These are phyloP conservation scores for Parambassis ranga DNA, from an alignment of 2,797 vertebrate species.

Conservation along the genomic window DNA sequence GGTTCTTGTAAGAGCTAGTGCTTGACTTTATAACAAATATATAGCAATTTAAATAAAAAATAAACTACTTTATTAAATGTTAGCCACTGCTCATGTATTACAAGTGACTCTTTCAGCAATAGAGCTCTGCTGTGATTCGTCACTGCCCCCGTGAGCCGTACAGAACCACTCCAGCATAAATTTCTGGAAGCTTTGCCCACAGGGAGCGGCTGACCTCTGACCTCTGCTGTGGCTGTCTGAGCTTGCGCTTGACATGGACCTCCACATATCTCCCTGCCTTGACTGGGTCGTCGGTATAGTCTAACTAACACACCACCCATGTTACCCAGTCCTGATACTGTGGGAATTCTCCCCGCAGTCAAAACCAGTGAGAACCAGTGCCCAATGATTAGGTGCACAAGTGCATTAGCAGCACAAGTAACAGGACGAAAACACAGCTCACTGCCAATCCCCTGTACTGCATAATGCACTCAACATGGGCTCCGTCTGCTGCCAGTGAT, in stretches of 20 bases:
- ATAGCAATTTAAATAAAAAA: too few relatives aligned
- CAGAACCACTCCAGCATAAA: slow-evolving; percentile 18
- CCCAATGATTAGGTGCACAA: neutral
- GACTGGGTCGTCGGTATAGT: slow-evolving; percentile 52
- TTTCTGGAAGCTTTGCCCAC: slow-evolving; percentile 15
- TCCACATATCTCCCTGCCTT: slow-evolving; percentile 30
- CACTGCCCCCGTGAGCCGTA: neutral
- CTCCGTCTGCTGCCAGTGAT: slow-evolving; percentile 2
- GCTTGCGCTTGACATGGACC: slow-evolving; percentile 22
- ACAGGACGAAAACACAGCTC: slow-evolving; percentile 1
- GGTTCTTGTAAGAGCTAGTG: too few relatives aligned
- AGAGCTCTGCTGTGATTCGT: neutral
- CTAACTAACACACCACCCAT: slow-evolving; percentile 10
- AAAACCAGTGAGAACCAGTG: slow-evolving; percentile 1
- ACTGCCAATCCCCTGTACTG: neutral
- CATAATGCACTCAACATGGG: slow-evolving; percentile 23
- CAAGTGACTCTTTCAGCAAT: neutral
- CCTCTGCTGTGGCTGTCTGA: slow-evolving; percentile 21
- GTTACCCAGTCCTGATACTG: slow-evolving; percentile 38
- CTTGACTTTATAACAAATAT: too few relatives aligned
- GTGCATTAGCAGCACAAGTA: neutral
- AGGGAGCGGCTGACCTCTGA: slow-evolving; percentile 43
- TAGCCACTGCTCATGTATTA: neutral
- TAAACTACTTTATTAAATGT: too few relatives aligned
- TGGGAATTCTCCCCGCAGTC: slow-evolving; percentile 33